phyloP scores from a whole-genome alignment of 1,140 invertebrate species.

The Acyrthosiphon pisum region DNA sequence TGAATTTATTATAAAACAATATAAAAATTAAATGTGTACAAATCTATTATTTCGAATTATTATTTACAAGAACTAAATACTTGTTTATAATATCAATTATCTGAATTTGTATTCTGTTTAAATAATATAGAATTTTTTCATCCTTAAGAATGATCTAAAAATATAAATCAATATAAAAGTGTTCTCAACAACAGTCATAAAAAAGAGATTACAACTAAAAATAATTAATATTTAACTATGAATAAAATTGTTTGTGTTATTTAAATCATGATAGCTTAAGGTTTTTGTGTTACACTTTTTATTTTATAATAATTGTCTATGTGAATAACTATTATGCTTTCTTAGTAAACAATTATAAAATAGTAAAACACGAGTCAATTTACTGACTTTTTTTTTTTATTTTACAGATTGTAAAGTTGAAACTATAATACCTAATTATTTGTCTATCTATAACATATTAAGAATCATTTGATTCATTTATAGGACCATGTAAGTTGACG shows the following conservation, averaged over 20 bases:
- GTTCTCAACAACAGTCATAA: neutral
- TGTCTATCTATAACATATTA: neutral
- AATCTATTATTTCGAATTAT: neutral
- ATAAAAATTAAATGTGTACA: no score
- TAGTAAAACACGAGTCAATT: neutral
- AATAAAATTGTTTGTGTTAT: neutral
- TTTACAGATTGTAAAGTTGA: neutral
- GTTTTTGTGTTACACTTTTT: neutral
- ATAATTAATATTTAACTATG: neutral
- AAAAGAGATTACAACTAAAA: neutral
- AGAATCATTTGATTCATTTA: neutral
- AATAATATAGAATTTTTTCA: neutral
- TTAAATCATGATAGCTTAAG: neutral
- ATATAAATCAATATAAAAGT: neutral
- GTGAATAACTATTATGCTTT: neutral
- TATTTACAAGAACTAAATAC: neutral
- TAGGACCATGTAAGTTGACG: neutral
- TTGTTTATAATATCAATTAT: neutral
- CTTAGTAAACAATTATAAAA: neutral
- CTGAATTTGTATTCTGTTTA: neutral
- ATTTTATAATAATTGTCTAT: neutral
- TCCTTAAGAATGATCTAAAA: neutral
- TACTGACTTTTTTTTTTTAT: neutral
- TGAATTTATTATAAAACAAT: no score
- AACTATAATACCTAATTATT: neutral